Base-by-base conservation (phyloP, 2,797 vertebrate species). In the Sternotherus odoratus region DNA sequence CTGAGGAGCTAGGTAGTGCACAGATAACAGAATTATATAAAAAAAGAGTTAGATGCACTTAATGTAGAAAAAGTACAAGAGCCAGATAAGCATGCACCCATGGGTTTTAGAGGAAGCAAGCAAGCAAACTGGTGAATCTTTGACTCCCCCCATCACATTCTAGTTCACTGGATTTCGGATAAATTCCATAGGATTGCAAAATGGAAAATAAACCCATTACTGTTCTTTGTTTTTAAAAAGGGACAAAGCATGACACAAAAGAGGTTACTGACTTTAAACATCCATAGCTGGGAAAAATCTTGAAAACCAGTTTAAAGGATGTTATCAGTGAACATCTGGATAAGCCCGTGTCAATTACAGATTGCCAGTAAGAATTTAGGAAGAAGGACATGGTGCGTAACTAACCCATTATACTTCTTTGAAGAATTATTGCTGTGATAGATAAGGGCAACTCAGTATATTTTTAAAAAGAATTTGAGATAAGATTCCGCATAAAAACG, bases 1-100 rank as follows among this genome's bases (percentile, higher is more conserved):
- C 92, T 60, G 98, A 98, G 94, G 97, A 98, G 86, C 96, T 98
- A 95, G 98, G 98, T 96, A 95, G 95, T 96, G 96, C 96, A 96
- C 91, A 86, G 92, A 91, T 87, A 93, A 92, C 94, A 94, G 83
- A 97, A 57, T 95, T 93, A 87, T 69, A 85, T 88, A 12, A 43
- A 12, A 23, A 74, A 60, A 82, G 50, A 21, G 69, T 93, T 93
- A 94, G 95, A 96, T 90, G 81, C 88, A 95, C 49, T 89, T 92
- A 94, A 53, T 91, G 78, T 9, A 94, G 91, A 88, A 94, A 96
- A 94, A 94, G 54, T 91, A 94, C 2, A 46, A 72, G 95, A 87
- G 91, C 94, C 88, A 95, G 80, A 85, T 23, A 95, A 94, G 96
- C 93, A 97, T 95, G 95, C 93, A 97, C 88, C 93, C 94, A 93